A percentile compares a stretch with the other conserved stretches of the same genome.
Evolutionary conservation across 1,140 invertebrate species (phyloP).

Genomic region (Bilobella aurantiaca): DNA sequence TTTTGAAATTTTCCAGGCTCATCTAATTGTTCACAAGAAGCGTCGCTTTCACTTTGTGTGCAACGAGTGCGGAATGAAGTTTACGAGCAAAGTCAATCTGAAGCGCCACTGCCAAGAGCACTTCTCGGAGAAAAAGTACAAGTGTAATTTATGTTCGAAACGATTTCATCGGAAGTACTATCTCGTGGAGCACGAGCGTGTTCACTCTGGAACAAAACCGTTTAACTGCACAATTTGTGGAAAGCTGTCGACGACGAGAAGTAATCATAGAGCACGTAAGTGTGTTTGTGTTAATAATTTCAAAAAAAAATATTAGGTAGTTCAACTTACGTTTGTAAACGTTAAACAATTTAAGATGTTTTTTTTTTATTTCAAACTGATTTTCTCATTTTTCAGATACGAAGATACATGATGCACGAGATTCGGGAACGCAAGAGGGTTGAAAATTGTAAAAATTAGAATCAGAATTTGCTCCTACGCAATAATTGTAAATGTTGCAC

Average conservation of each 20-base stretch:
- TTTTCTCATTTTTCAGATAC: conserved; percentile 80
- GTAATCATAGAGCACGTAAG: conserved; percentile 63
- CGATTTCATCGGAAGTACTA: conserved; percentile 77
- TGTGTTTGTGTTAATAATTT: conserved; percentile 57
- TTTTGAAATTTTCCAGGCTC: conserved; percentile 25
- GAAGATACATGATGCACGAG: conserved; percentile 72
- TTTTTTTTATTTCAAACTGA: conserved; percentile 57
- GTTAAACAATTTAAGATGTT: not conserved
- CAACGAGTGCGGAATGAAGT: conserved; percentile 85
- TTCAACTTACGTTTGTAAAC: not conserved
- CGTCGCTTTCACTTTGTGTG: conserved; percentile 55
- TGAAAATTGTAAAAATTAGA: too few species aligned
- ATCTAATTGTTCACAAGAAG: conserved; percentile 30
- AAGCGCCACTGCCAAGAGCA: conserved; percentile 81
- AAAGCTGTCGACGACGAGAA: conserved; percentile 73
- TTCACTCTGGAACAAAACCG: conserved; percentile 70
- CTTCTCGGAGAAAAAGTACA: conserved; percentile 74
- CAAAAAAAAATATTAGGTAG: conserved; percentile 68
- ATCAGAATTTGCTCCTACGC: too few species aligned
- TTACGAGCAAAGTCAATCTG: conserved; percentile 68
- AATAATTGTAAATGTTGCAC: too few species aligned
- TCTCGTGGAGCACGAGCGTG: conserved; percentile 70
- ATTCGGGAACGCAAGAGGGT: conserved; percentile 70
- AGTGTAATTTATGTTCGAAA: conserved; percentile 76
- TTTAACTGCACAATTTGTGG: conserved; percentile 76